Percentiles rank a stretch among this genome's conserved stretches.
Conservation (phyloP, 2,113 vertebrate genomes). For the Panthera leo region DNA sequence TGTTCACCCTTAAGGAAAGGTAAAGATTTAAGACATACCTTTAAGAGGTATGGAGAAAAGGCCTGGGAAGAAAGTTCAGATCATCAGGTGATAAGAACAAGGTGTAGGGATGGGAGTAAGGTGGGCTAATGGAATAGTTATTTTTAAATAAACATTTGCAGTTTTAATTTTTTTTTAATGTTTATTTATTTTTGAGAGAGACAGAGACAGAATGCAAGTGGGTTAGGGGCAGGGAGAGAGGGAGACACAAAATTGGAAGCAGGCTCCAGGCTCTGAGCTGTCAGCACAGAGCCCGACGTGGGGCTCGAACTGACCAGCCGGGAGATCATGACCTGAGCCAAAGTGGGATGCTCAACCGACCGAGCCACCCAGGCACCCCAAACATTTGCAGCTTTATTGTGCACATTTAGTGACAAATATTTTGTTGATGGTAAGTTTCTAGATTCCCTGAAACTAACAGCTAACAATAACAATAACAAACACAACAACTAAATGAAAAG, state of each 20-base stretch:
- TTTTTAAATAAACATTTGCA: not conserved
- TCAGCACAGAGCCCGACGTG: too few relatives aligned
- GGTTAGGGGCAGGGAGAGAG: too few relatives aligned
- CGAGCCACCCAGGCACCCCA: too few relatives aligned
- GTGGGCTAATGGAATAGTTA: not conserved
- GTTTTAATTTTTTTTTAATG: not conserved
- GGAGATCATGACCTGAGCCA: too few relatives aligned
- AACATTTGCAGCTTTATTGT: not conserved
- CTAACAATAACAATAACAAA: not conserved
- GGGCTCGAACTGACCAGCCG: too few relatives aligned
- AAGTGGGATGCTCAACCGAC: too few relatives aligned
- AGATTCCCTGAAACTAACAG: not conserved
- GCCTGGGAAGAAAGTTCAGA: not conserved
- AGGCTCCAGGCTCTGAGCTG: too few relatives aligned
- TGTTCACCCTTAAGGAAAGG: not conserved
- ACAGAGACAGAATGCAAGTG: too few relatives aligned
- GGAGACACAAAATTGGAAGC: too few relatives aligned
- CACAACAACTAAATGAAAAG: not conserved
- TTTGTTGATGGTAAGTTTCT: not conserved
- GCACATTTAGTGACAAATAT: not conserved
- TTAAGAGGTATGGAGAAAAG: not conserved
- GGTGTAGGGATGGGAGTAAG: not conserved
- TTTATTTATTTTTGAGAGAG: too few relatives aligned
- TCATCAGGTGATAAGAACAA: not conserved
- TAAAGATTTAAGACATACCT: not conserved